These are phyloP conservation scores for Sympetrum striolatum DNA, from an alignment of 2,888 invertebrate genomes.

Conservation along the genomic window DNA sequence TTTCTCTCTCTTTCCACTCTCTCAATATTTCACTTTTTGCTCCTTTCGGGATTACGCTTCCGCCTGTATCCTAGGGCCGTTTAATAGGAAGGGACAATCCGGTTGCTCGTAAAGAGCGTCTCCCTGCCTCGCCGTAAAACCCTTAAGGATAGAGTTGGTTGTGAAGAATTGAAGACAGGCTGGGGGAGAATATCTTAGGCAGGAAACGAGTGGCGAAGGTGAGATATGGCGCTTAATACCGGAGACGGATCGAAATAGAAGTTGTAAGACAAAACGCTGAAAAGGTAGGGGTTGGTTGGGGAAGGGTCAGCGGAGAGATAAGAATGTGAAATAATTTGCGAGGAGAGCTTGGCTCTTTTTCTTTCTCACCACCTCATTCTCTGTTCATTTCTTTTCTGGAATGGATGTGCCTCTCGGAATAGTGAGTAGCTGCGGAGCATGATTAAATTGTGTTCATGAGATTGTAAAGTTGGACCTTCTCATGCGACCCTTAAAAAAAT, in stretches of 20 bases:
- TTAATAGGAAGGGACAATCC: constrained; percentile 40
- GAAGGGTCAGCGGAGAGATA: background rate
- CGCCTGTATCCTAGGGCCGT: constrained; percentile 10
- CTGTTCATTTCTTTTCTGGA: background rate
- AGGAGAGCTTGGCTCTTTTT: background rate
- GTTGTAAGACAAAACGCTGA: background rate
- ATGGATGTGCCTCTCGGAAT: background rate
- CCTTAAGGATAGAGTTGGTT: constrained; percentile 16
- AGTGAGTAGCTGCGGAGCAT: constrained; percentile 17
- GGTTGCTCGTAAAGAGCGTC: constrained; percentile 25
- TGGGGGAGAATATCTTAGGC: background rate
- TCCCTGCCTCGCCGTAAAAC: constrained; percentile 10
- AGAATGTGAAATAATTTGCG: background rate
- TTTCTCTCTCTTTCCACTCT: background rate
- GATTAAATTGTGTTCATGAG: constrained; percentile 31
- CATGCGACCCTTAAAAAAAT: constrained; percentile 7
- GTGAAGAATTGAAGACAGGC: background rate
- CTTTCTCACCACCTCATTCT: background rate
- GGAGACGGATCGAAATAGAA: background rate
- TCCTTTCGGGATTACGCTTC: background rate
- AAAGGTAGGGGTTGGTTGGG: background rate
- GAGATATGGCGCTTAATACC: background rate
- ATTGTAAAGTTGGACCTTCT: constrained; percentile 22
- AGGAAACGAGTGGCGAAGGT: background rate
- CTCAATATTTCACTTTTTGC: background rate